Evolutionary conservation across 1,140 invertebrate genomes (phyloP).

Genomic region (Trichomalopsis sarcophagae): DNA sequence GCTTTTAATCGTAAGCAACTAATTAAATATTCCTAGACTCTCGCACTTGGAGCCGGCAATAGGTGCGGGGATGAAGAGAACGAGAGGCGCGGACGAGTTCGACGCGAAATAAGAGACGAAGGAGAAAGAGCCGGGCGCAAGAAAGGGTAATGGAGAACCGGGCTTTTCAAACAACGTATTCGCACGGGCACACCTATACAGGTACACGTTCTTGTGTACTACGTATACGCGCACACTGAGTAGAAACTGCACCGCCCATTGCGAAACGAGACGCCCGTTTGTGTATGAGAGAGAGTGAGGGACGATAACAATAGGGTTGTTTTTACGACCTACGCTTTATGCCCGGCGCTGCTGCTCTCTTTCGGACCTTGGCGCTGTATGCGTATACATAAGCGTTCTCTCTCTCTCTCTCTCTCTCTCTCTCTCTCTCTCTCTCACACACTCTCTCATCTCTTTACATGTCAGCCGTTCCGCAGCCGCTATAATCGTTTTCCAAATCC

Average conservation of each 20-base stretch:
- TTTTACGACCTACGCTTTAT: conserved; percentile 68
- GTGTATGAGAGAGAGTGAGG: conserved; percentile 46
- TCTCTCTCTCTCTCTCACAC: conserved; percentile 3
- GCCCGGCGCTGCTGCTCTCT: conserved; percentile 28
- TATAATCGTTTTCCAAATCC: conserved; percentile 38
- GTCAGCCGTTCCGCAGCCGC: neutral
- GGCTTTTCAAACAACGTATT: neutral
- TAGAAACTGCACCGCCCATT: conserved; percentile 57
- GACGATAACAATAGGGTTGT: conserved; percentile 69
- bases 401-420: conserved; percentile 19
- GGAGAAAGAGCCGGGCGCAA: neutral
- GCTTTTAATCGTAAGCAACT: neutral
- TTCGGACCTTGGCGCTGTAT: conserved; percentile 20
- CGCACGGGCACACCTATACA: neutral
- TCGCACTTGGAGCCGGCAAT: too few species aligned
- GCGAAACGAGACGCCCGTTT: conserved; percentile 62
- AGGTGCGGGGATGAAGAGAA: neutral
- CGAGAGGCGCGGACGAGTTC: neutral
- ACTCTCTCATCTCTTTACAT: conserved; percentile 7
- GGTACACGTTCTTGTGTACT: neutral
- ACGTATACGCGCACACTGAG: neutral
- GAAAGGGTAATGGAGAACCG: neutral
- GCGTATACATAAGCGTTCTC: conserved; percentile 14
- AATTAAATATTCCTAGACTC: conserved; percentile 26
- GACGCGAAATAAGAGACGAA: neutral